Percentiles rank a stretch among this genome's conserved stretches.
Evolutionary conservation across 1,140 invertebrate species (phyloP).

Genomic region (Drosophila sturtevanti): DNA sequence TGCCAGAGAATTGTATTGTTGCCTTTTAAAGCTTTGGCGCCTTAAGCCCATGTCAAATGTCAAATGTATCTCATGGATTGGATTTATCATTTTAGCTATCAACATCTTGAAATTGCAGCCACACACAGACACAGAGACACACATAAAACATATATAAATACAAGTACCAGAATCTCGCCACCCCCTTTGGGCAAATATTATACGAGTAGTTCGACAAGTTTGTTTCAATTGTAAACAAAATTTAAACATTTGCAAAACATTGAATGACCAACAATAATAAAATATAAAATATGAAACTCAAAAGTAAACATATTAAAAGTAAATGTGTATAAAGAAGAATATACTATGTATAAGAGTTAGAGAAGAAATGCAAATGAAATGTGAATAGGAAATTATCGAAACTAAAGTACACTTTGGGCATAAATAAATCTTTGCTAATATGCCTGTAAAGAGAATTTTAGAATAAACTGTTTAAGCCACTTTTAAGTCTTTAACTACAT

Average conservation of each 20-base stretch:
- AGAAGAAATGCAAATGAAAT: too few species aligned
- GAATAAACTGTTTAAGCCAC: too few species aligned
- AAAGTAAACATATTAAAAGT: neutral
- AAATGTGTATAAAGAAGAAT: too few species aligned
- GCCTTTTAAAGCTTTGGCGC: slow-evolving; percentile 48
- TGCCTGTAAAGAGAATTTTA: too few species aligned
- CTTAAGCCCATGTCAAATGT: slow-evolving; percentile 76
- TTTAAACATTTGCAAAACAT: too few species aligned
- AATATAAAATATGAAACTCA: neutral
- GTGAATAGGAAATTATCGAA: too few species aligned
- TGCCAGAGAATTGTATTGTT: slow-evolving; percentile 14
- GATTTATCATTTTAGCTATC: slow-evolving; percentile 31
- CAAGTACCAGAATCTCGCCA: neutral
- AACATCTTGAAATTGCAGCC: neutral
- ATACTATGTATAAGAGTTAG: too few species aligned
- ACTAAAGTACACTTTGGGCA: too few species aligned
- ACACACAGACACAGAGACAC: neutral
- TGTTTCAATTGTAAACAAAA: neutral
- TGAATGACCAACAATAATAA: neutral
- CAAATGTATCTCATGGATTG: slow-evolving; percentile 54
- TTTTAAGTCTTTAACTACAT: too few species aligned
- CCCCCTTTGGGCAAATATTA: too few species aligned
- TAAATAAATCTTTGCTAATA: too few species aligned
- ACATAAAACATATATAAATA: too few species aligned
- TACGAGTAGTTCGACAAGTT: neutral